These are phyloP conservation scores for Macaca nemestrina DNA, from an alignment of 2,113 vertebrate genomes.

Conservation along the genomic window DNA sequence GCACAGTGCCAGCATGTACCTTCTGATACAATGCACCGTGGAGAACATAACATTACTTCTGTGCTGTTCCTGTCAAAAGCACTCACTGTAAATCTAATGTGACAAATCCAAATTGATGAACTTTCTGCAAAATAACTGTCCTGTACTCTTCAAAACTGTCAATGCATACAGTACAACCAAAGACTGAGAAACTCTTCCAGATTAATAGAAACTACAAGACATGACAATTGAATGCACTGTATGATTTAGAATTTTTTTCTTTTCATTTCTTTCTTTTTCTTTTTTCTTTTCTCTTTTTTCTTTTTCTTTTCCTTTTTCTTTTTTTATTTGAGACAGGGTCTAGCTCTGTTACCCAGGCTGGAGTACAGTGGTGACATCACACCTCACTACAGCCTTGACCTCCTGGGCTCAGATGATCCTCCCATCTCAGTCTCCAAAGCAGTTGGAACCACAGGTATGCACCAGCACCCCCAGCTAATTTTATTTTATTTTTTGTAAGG, in stretches of 20 bases:
- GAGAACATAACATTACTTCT: not conserved
- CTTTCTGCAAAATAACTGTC: not conserved
- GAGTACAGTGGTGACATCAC: too few species aligned
- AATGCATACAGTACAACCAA: rapidly evolving
- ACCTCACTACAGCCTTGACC: too few species aligned
- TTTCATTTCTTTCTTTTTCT: too few species aligned
- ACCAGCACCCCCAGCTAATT: too few species aligned
- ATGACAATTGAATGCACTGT: rapidly evolving
- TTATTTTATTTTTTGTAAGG: too few species aligned
- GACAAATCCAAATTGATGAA: not conserved
- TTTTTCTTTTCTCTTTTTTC: not conserved
- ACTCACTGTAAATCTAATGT: rapidly evolving
- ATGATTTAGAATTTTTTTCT: not conserved
- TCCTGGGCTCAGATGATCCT: too few species aligned
- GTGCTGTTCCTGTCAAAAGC: not conserved
- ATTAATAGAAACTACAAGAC: not conserved
- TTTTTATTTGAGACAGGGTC: not conserved
- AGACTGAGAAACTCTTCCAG: not conserved
- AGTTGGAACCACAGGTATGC: too few species aligned
- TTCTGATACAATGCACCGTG: rapidly evolving
- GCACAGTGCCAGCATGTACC: rapidly evolving
- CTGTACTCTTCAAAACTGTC: not conserved
- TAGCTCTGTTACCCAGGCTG: too few species aligned
- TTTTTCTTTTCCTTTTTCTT: not conserved
- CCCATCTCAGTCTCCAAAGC: too few species aligned